Evolutionary conservation across 1,140 invertebrate genomes (phyloP).

Genomic region (Panulirus ornatus): DNA sequence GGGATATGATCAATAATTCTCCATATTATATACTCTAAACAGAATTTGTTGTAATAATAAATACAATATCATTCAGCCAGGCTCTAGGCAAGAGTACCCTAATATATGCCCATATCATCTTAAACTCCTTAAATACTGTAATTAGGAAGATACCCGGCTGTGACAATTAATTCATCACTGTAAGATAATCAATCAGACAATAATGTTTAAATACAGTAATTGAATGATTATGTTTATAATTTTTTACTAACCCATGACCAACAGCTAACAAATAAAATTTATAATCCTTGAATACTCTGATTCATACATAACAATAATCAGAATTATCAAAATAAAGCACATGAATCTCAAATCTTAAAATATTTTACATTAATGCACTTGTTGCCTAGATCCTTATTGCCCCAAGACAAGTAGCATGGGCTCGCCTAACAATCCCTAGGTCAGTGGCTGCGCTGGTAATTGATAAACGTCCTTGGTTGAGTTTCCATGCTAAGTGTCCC

Average conservation of each 20-base stretch:
- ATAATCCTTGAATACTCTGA: constrained; percentile 31
- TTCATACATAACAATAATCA: constrained; percentile 45
- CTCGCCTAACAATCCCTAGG: constrained; percentile 50
- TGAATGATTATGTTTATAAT: constrained; percentile 7
- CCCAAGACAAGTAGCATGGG: constrained; percentile 30
- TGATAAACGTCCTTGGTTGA: constrained; percentile 20
- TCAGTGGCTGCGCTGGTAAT: constrained; percentile 29
- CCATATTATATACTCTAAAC: constrained; percentile 73
- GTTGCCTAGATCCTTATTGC: constrained; percentile 61
- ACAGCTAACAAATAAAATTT: constrained; percentile 56
- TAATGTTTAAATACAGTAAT: constrained; percentile 20
- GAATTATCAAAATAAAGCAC: constrained; percentile 40
- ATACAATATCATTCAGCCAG: constrained; percentile 67
- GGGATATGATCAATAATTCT: constrained; percentile 66
- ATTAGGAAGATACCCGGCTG: constrained; percentile 26
- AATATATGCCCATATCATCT: constrained; percentile 46
- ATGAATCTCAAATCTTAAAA: constrained; percentile 48
- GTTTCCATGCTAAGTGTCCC: neutral
- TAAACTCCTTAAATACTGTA: constrained; percentile 44
- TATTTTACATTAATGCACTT: constrained; percentile 51
- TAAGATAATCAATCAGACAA: neutral
- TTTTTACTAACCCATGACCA: constrained; percentile 55
- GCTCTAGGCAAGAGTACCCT: constrained; percentile 70
- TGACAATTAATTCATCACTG: constrained; percentile 25
- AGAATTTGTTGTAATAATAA: constrained; percentile 67